Conservation (phyloP, 2,113 vertebrate species). For the Shinisaurus crocodilurus region DNA sequence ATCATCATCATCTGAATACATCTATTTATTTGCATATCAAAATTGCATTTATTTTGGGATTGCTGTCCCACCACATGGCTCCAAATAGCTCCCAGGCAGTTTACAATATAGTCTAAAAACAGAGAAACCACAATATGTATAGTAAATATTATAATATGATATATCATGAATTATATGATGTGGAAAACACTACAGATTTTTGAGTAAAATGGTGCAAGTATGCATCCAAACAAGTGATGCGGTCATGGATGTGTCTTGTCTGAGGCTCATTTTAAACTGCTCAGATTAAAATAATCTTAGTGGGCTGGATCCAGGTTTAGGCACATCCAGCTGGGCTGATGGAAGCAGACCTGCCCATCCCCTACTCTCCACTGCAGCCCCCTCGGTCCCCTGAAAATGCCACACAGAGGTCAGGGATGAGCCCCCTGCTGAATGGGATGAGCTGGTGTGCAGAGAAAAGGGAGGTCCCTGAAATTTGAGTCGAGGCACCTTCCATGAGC, state of each 20-base stretch:
- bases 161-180: neutral
- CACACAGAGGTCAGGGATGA: no score
- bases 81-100: neutral
- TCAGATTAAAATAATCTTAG: no score
- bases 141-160: neutral
- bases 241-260: accelerated
- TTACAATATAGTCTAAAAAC: neutral
- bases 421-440: no score
- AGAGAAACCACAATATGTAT: neutral
- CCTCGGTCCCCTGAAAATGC: no score
- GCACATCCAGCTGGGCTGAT: no score
- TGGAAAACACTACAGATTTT: neutral
- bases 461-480: no score
- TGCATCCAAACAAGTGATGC: neutral
- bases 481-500: no score
- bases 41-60: neutral
- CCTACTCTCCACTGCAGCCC: no score
- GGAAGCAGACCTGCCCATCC: no score
- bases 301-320: no score
- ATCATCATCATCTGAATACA: neutral
- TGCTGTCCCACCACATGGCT: neutral
- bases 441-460: no score
- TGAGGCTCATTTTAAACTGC: accelerated
- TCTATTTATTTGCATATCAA: no score
- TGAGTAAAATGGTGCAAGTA: neutral